Evolutionary conservation across 2,888 invertebrate genomes (phyloP).

Genomic region (Brenthis ino): DNA sequence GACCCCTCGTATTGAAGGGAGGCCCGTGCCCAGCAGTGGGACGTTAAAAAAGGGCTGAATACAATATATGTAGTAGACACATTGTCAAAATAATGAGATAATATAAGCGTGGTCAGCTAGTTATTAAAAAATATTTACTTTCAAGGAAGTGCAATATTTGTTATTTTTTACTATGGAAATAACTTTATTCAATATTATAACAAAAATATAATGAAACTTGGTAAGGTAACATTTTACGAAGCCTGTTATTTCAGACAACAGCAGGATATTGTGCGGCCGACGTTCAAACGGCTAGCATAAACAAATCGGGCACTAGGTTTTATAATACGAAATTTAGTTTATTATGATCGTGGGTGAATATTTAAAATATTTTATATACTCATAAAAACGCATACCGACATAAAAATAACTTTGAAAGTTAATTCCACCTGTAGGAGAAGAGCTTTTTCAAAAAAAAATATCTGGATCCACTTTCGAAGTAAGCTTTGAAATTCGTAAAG

Average conservation of each 20-base stretch:
- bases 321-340: slow-evolving; percentile 7
- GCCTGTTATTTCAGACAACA: slow-evolving; percentile 26
- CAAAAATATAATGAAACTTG: slow-evolving; percentile 8
- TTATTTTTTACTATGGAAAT: background rate
- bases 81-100: no score
- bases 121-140: no score
- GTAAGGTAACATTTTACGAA: slow-evolving; percentile 7
- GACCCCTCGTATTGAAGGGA: no score
- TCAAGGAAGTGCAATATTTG: no score
- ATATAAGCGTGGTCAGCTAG: no score
- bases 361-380: background rate
- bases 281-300: slow-evolving; percentile 20
- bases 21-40: no score
- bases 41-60: no score
- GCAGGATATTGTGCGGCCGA: slow-evolving; percentile 14
- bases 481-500: no score
- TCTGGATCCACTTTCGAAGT: no score
- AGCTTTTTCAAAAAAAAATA: no score
- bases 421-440: no score
- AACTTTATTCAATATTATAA: slow-evolving; percentile 10
- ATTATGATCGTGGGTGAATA: background rate
- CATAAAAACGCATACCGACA: background rate
- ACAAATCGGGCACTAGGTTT: slow-evolving; percentile 13
- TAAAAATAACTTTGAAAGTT: background rate
- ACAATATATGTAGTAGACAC: no score